phyloP scores from a whole-genome alignment of 2,113 vertebrate genomes.

The Clarias gariepinus region DNA sequence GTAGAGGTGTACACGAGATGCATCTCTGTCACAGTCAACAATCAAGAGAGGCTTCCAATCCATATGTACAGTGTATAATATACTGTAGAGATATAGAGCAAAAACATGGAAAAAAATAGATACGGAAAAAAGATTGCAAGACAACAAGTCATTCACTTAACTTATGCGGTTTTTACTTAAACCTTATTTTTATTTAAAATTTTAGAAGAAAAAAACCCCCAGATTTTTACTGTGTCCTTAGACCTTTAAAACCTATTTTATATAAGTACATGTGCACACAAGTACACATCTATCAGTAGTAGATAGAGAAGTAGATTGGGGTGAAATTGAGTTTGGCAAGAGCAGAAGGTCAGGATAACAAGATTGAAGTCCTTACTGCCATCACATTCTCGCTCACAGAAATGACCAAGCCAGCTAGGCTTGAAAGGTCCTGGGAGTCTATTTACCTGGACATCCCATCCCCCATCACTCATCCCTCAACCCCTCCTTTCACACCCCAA shows the following conservation, averaged over 20 bases:
- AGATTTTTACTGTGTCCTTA: not conserved
- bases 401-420: not conserved
- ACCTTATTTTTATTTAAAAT: not conserved
- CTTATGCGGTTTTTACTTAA: too few relatives aligned
- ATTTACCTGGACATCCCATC: not conserved
- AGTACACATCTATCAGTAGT: not conserved
- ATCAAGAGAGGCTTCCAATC: not conserved
- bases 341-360: not conserved
- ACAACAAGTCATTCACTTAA: not conserved
- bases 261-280: not conserved
- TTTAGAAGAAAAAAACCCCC: not conserved
- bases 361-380: not conserved
- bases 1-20: not conserved
- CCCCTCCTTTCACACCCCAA: not conserved
- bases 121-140: conserved; percentile 35
- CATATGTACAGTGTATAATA: not conserved
- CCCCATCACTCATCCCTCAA: not conserved
- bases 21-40: not conserved
- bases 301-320: not conserved
- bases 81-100: conserved; percentile 55
- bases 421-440: not conserved
- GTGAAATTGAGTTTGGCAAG: not conserved
- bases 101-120: not conserved
- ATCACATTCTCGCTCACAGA: not conserved
- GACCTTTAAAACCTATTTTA: not conserved